Evolutionary conservation across 2,797 vertebrate species (phyloP).

Genomic region (Helostoma temminkii): DNA sequence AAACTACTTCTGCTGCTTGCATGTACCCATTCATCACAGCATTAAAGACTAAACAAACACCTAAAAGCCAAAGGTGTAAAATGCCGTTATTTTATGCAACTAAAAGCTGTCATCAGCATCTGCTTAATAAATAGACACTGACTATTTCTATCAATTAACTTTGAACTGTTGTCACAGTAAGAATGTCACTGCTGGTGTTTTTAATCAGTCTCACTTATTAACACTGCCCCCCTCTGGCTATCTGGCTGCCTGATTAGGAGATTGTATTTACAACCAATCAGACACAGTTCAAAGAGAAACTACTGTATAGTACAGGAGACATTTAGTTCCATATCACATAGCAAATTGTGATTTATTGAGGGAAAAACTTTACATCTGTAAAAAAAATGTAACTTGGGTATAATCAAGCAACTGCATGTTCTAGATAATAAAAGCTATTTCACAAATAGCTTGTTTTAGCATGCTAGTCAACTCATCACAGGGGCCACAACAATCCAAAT

Average conservation of each 20-base stretch:
- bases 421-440: background rate
- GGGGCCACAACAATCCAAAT: conserved; percentile 73
- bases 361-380: background rate
- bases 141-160: conserved; percentile 12
- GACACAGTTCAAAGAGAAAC: conserved; percentile 9
- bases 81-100: conserved; percentile 8
- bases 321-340: background rate
- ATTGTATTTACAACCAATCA: background rate
- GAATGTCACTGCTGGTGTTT: conserved; percentile 33
- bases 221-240: conserved; percentile 77
- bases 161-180: conserved; percentile 18
- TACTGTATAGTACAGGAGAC: background rate
- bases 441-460: conserved; percentile 21
- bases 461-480: conserved; percentile 49
- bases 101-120: conserved; percentile 8
- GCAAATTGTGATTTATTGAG: background rate
- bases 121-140: background rate
- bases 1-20: background rate
- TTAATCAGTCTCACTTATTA: conserved; percentile 51
- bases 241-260: conserved; percentile 14
- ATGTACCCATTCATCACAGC: background rate
- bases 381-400: conserved; percentile 1
- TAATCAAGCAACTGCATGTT: background rate
- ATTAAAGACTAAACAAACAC: too few species aligned
- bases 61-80: background rate